phyloP scores from a whole-genome alignment of 1,140 invertebrate genomes.

The Paraescarpia echinospica region DNA sequence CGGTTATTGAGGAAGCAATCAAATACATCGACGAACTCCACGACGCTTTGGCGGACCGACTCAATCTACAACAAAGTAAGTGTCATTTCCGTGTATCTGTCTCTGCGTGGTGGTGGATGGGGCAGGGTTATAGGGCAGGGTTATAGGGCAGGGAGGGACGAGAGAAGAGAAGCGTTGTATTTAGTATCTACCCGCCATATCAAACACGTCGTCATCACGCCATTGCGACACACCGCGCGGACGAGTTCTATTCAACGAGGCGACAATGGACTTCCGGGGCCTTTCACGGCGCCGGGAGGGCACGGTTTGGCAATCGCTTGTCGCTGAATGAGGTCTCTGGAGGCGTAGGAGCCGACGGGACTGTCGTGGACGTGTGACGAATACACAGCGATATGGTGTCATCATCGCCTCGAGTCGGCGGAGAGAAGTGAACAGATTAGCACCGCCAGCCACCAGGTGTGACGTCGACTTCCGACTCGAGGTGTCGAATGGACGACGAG shows the following conservation, averaged over 20 bases:
- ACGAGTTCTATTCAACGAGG: background rate
- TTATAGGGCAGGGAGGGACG: background rate
- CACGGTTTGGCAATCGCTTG: background rate
- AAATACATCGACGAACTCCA: conserved; percentile 56
- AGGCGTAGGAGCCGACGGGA: background rate
- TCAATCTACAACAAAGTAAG: conserved; percentile 24
- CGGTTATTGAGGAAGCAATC: conserved; percentile 55
- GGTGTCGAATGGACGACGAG: background rate
- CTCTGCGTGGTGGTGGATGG: background rate
- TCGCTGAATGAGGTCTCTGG: background rate
- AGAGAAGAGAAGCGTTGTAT: background rate
- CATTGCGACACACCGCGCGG: background rate
- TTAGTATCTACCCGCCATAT: background rate
- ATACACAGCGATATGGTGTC: background rate
- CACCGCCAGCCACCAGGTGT: background rate
- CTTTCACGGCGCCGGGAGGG: background rate
- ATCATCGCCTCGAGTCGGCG: background rate
- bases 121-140: background rate
- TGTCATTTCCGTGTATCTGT: background rate
- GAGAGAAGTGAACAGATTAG: background rate
- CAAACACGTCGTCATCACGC: too few species aligned
- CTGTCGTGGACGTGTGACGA: background rate
- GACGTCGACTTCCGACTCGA: background rate
- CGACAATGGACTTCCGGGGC: background rate
- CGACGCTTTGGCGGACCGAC: conserved; percentile 44